Evolutionary conservation across 1,140 invertebrate genomes (phyloP), one percentile per base, ranked within the genome.

Genomic region (Bombus terrestris): DNA sequence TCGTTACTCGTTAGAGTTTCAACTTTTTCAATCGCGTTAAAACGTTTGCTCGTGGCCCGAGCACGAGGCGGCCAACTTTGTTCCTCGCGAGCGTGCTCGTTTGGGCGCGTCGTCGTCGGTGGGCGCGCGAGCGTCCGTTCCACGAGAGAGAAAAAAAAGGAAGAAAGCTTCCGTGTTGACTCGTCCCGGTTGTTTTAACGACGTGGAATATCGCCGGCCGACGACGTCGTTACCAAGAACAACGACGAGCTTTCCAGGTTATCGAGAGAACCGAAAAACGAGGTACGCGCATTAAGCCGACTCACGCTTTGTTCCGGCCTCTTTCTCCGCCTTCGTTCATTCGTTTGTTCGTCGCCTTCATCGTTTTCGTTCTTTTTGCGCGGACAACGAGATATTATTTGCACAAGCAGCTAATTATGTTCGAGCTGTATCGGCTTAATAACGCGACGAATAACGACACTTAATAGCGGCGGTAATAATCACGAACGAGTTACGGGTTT

Each of bases 11-110:
- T 83, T 83, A 83, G 66, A 78, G 47, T 78, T 73, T 79, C 83
- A 89, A 89, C 87, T 89, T 88, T 89, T 89, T 89, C 88, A 88
- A 89, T 89, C 78, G 75, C 87, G 88, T 53, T 86, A 86, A 88
- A 89, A 89, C 86, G 88, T 89, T 89, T 89, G 85, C 87, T 35
- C 15, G 28, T 59, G 47, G 53, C 22, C 10, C 43, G 43, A 15
- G 18, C 47, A 35, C 72, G 22, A 22, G 28, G n/a, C 13, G 12
- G 25, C 22, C 57, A 74, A 79, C 57, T 79, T 72, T 47, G 25
- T 37, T 41, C 76, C n/a, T 57, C 71, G 59, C 37, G 62, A 79
- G 71, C 43, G 87, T 62, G 66, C 81, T 74, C 76, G 64, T 87
- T 87, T 80, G 75, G 53, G 37, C 75, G 75, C 64, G 25, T 32